Evolutionary conservation across 2,888 invertebrate species (phyloP), one percentile per base, ranked within the genome.

Genomic region (Drosophila mulleri): DNA sequence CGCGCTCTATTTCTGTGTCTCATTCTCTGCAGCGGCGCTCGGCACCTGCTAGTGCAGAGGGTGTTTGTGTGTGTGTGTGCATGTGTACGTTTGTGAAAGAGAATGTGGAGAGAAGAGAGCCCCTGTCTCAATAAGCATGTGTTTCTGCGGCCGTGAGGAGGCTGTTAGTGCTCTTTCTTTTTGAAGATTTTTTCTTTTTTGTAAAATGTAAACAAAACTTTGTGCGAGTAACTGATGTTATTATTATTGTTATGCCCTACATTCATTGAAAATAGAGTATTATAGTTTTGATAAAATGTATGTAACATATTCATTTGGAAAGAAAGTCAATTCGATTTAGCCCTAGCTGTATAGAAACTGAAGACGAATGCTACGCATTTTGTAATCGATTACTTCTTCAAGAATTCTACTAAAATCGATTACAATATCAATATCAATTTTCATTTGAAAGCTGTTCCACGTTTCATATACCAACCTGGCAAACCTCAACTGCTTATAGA

Each of bases 151-250:
- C 65, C 65, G 56, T 67, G 72, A 67, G 61, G 23, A 59, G 44
- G 50, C 48, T 54, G 48, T 53, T 70, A 53, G 60, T 63, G 64
- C 77, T 77, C 59, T 77, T 70, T 72, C 64, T 71, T 59, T 70
- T 64, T 65, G 68, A 63, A 72, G 73, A 82, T 73, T 73, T 74
- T 53, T 37, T 73, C 72, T 74, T 79, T 80, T 39, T 53, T 37
- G 80, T 83, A 83, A 83, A 67, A 73, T 83, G 83, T 85, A 83
- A 85, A 85, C 82, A 83, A 85, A 81, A 63, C 77, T 32, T 60
- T 60, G 37, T 67, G 45, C 50, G 54, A 57, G 52, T 60, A 52
- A 50, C 44, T 69, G 42, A 54, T 59, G 58, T 58, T 63, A 37
- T 64, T 64, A 18, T 58, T 73, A 68, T 72, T 72, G 59, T 67